Conservation (phyloP, 2,797 vertebrate genomes). For the Eulemur rubriventer region DNA sequence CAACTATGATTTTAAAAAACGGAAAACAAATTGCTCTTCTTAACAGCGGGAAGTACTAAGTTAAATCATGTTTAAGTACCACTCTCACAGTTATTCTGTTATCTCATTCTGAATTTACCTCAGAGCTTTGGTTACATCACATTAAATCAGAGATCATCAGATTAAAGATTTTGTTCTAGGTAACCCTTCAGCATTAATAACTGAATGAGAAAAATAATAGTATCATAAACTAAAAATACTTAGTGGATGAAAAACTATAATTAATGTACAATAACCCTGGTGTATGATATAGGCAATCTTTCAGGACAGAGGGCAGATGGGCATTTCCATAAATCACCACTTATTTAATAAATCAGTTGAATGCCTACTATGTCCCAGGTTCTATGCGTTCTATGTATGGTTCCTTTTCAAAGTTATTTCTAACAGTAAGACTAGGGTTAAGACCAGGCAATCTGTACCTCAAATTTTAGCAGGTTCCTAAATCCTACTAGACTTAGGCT, state of each 20-base stretch:
- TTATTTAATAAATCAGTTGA: background rate
- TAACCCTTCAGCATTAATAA: constrained; percentile 19
- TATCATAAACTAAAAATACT: background rate
- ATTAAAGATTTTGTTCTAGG: background rate
- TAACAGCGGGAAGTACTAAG: background rate
- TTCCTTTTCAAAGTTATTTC: constrained; percentile 4
- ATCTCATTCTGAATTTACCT: constrained; percentile 23
- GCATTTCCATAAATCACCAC: background rate
- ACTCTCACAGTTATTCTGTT: constrained; percentile 15
- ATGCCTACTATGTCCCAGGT: background rate
- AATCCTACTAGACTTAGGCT: background rate
- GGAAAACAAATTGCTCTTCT: background rate
- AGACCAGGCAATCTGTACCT: background rate
- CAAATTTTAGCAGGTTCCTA: constrained; percentile 19
- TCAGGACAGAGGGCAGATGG: background rate
- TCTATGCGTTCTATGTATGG: background rate
- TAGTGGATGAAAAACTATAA: background rate
- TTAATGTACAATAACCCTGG: background rate
- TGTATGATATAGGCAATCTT: background rate
- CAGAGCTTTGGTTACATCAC: background rate
- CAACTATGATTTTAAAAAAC: background rate
- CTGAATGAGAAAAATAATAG: background rate
- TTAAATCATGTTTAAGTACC: background rate
- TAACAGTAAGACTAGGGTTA: background rate
- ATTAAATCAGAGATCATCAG: background rate